Evolutionary conservation across 2,888 invertebrate genomes (phyloP).

Genomic region (Diplolepis rosae): DNA sequence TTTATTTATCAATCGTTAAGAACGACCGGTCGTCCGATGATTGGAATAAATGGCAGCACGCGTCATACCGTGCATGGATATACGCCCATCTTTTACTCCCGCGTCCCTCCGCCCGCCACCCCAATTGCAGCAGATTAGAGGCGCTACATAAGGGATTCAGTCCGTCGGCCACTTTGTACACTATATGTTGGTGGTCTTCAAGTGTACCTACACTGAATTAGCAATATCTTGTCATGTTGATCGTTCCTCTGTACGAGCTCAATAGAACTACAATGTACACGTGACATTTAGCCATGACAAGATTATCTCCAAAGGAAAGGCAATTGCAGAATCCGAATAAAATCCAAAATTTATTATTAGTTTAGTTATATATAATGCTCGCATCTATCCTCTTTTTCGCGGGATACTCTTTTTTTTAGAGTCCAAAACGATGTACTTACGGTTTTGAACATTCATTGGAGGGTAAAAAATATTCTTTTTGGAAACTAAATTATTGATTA

Average conservation of each 20-base stretch:
- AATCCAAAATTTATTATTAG: no score
- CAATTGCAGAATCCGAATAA: no score
- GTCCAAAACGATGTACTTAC: no score
- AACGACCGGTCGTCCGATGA: conserved; percentile 64
- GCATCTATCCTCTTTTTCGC: no score
- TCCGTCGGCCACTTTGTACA: conserved; percentile 69
- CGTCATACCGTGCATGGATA: conserved; percentile 65
- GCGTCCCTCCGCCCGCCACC: conserved; percentile 54
- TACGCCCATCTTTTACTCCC: conserved; percentile 54
- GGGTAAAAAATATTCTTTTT: no score
- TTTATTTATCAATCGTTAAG: conserved; percentile 69
- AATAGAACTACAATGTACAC: conserved; percentile 13
- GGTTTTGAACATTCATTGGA: no score
- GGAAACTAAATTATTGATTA: no score
- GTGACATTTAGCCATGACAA: conserved; percentile 15
- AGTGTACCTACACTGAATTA: conserved; percentile 69
- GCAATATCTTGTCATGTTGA: conserved; percentile 70
- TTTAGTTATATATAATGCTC: no score
- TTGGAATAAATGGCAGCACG: conserved; percentile 73
- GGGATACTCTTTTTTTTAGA: no score
- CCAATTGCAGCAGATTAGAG: conserved; percentile 73
- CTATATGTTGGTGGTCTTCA: conserved; percentile 50
- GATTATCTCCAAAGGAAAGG: conserved; percentile 5
- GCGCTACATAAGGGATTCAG: conserved; percentile 70
- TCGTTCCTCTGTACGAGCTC: conserved; percentile 45